Evolutionary conservation across 2,797 vertebrate species (phyloP).

Genomic region (Florisuga fusca): DNA sequence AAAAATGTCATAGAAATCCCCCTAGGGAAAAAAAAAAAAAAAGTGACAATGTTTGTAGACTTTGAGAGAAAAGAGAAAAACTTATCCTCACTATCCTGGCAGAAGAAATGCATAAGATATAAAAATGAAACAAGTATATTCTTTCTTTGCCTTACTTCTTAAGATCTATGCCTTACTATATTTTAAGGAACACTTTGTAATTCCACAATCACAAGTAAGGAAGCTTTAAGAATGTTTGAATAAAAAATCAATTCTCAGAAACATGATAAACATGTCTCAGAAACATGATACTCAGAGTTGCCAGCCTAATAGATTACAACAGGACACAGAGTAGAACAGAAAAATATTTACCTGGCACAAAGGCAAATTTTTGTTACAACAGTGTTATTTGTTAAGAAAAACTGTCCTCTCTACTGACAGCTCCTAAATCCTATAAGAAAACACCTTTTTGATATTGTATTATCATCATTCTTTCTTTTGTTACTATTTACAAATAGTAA

Average conservation of each 20-base stretch:
- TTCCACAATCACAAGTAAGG: not conserved
- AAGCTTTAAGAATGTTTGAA: not conserved
- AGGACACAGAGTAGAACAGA: not conserved
- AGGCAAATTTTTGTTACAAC: not conserved
- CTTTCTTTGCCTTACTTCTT: not conserved
- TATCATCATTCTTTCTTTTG: not conserved
- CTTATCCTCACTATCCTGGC: rapidly evolving
- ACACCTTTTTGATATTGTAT: not conserved
- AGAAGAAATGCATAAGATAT: not conserved
- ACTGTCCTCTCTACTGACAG: not conserved
- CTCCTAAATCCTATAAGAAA: not conserved
- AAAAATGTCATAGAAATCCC: not conserved
- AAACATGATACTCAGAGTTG: not conserved
- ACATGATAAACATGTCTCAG: not conserved
- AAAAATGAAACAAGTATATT: not conserved
- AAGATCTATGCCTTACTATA: not conserved
- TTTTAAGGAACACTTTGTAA: not conserved
- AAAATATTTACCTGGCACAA: not conserved
- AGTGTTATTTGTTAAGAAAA: not conserved
- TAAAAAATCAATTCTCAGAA: not conserved
- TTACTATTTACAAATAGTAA: too few relatives aligned
- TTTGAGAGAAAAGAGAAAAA: not conserved
- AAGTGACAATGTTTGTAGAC: not conserved
- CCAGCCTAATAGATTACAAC: not conserved
- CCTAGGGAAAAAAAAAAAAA: not conserved